These are phyloP conservation scores for Spodoptera litura DNA, from an alignment of 1,140 invertebrate species.

Conservation along the genomic window DNA sequence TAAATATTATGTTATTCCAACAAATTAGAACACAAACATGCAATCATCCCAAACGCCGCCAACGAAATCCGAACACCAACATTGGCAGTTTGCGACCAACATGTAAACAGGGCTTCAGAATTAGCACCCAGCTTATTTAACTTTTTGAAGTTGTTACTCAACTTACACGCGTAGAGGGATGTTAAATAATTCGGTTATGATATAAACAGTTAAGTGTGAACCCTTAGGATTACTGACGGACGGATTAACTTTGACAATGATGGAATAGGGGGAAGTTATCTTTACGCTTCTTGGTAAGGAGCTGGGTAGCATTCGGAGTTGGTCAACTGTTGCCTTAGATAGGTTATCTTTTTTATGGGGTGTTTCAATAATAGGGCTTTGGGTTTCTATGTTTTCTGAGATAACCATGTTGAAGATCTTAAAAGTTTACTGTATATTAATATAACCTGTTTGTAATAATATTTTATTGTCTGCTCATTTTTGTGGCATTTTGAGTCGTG, in stretches of 20 bases:
- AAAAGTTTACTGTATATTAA: no score
- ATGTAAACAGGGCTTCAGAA: slow-evolving; percentile 31
- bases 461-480: no score
- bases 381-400: background rate
- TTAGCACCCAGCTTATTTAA: slow-evolving; percentile 48
- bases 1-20: no score
- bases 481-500: no score
- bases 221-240: slow-evolving; percentile 32
- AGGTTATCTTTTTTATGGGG: background rate
- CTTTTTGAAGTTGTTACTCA: slow-evolving; percentile 51
- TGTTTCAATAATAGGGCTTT: background rate
- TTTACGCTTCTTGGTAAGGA: slow-evolving; percentile 2
- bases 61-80: slow-evolving; percentile 9
- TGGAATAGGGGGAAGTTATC: slow-evolving; percentile 34
- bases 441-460: no score
- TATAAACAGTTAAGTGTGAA: slow-evolving; percentile 45
- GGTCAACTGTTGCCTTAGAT: slow-evolving; percentile 30
- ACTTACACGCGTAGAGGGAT: slow-evolving; percentile 41
- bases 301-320: background rate
- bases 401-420: background rate
- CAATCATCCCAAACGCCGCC: background rate
- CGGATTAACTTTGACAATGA: slow-evolving; percentile 41
- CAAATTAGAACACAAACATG: no score
- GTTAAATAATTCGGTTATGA: slow-evolving; percentile 54
- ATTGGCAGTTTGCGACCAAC: slow-evolving; percentile 24